These are phyloP conservation scores for Hormiphora californensis DNA, from an alignment of 37 sponge, comb jelly and placozoan genomes.

Conservation along the genomic window DNA sequence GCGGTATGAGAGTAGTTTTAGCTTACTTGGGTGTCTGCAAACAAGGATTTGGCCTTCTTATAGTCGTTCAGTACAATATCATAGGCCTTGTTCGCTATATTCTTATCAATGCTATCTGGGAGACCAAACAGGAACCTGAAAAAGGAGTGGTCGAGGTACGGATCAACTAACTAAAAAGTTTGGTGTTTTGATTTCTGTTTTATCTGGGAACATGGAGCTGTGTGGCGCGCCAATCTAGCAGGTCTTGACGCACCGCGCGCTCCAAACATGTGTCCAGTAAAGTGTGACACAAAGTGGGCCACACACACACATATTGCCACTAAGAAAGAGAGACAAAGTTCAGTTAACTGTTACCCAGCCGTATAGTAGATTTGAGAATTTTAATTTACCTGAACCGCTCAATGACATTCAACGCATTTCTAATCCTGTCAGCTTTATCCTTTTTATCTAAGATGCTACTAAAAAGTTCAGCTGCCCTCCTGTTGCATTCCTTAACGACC, in stretches of 20 bases:
- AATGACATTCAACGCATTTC: slow-evolving; percentile 23
- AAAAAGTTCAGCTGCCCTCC: not conserved
- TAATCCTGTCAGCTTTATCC: slow-evolving; percentile 30
- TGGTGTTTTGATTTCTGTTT: too few relatives aligned
- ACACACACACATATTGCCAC: too few relatives aligned
- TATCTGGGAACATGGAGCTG: too few relatives aligned
- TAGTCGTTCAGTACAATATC: slow-evolving; percentile 35
- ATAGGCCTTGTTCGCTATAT: slow-evolving; percentile 4
- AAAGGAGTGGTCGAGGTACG: not conserved
- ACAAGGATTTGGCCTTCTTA: slow-evolving; percentile 34
- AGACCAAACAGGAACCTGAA: slow-evolving; percentile 16
- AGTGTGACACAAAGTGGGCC: too few relatives aligned
- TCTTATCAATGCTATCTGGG: slow-evolving; percentile 15
- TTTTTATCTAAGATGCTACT: slow-evolving; percentile 4
- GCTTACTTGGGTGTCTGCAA: slow-evolving; percentile 3
- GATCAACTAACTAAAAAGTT: too few relatives aligned
- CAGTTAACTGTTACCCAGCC: too few relatives aligned
- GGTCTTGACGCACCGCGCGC: too few relatives aligned
- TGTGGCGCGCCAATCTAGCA: too few relatives aligned
- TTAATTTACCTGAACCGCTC: not conserved
- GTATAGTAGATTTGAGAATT: too few relatives aligned
- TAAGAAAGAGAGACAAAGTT: too few relatives aligned
- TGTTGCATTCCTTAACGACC: not conserved
- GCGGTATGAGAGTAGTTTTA: not conserved
- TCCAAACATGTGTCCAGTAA: too few relatives aligned